phyloP scores from a whole-genome alignment of 2,113 vertebrate genomes.

The Ailurus styani region DNA sequence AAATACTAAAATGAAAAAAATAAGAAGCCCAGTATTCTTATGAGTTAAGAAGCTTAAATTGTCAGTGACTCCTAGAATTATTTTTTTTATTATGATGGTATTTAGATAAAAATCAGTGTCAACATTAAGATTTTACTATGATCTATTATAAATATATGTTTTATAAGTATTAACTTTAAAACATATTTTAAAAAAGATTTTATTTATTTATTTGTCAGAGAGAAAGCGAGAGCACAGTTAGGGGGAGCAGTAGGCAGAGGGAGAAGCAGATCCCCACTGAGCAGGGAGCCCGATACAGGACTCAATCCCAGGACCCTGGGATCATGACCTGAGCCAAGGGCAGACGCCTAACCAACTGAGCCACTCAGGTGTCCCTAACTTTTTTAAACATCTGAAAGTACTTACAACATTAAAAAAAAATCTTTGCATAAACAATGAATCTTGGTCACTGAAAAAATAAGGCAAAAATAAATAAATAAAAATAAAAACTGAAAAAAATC shows the following conservation, averaged over 20 bases:
- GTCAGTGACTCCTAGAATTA: neutral
- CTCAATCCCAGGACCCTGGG: neutral
- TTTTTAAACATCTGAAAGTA: neutral
- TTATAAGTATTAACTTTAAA: neutral
- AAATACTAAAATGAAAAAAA: no score
- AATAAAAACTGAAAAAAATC: no score
- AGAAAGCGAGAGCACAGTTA: neutral
- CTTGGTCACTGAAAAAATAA: no score
- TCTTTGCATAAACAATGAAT: no score
- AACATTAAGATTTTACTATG: neutral
- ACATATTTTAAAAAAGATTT: neutral
- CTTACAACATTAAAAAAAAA: neutral
- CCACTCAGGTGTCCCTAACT: neutral
- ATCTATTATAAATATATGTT: neutral
- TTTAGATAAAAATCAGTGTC: neutral
- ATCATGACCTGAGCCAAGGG: neutral
- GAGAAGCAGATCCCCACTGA: no score
- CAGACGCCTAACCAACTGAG: neutral
- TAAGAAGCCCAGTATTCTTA: neutral
- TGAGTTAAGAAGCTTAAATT: neutral
- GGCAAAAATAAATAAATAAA: no score
- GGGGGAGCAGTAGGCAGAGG: no score
- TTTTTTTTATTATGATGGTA: neutral
- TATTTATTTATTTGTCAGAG: neutral
- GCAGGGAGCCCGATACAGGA: neutral